Percentiles rank a stretch among this genome's conserved stretches.
phyloP scores from a whole-genome alignment of 2,113 vertebrate species.

The Chitala chitala region DNA sequence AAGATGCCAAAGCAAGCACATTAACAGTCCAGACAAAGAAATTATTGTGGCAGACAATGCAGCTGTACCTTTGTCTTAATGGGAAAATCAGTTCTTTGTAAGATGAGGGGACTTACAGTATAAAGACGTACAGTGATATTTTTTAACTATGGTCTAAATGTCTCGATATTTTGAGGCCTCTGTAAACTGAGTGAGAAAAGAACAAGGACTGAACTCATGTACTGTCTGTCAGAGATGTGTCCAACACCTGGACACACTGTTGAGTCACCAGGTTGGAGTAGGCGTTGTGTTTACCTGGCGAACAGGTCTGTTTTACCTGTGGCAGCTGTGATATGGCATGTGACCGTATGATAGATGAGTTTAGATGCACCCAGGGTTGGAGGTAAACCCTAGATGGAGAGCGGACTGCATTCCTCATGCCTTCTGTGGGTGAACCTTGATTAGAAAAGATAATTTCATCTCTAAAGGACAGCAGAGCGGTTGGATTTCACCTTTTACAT shows the following conservation, averaged over 20 bases:
- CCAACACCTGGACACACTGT: slow-evolving; percentile 41
- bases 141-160: too few species aligned
- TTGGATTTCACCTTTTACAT: background rate
- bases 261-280: slow-evolving; percentile 43
- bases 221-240: too few species aligned
- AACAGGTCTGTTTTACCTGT: background rate
- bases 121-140: too few species aligned
- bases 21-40: too few species aligned
- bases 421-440: background rate
- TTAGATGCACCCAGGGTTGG: background rate
- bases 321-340: background rate
- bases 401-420: background rate
- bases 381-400: background rate
- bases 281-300: slow-evolving; percentile 11
- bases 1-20: too few species aligned
- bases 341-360: background rate
- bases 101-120: too few species aligned
- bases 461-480: background rate
- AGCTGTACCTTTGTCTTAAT: too few species aligned
- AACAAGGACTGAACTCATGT: too few species aligned
- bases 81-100: too few species aligned
- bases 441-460: background rate
- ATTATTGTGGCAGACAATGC: too few species aligned
- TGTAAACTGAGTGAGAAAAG: too few species aligned
- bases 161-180: too few species aligned